Conservation (phyloP, 2,888 invertebrate species). For the Stenoptilia bipunctidactyla region DNA sequence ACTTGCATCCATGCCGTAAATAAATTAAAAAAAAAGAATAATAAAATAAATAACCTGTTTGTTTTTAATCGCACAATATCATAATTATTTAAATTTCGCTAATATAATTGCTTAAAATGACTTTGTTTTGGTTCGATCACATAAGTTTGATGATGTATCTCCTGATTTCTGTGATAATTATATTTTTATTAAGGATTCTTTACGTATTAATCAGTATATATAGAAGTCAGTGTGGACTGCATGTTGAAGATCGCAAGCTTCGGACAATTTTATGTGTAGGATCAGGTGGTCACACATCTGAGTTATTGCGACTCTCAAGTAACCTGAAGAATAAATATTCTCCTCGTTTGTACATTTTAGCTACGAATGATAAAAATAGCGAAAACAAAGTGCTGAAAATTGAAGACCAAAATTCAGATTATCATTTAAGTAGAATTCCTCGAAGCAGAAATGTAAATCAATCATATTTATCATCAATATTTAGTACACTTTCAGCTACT, state of each 20-base stretch:
- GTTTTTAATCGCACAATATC: too few species aligned
- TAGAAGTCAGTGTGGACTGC: conserved; percentile 25
- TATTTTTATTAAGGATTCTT: too few species aligned
- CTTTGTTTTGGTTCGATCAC: too few species aligned
- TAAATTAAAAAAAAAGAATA: too few species aligned
- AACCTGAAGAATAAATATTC: conserved; percentile 75
- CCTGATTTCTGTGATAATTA: too few species aligned
- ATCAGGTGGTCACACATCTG: conserved; percentile 95
- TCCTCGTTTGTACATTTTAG: conserved; percentile 84
- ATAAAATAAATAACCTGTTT: too few species aligned
- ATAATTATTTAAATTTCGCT: too few species aligned
- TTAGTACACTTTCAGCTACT: conserved; percentile 83
- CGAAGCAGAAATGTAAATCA: conserved; percentile 91
- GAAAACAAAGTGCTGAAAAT: conserved; percentile 73
- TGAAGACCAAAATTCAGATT: conserved; percentile 47
- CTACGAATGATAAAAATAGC: conserved; percentile 84
- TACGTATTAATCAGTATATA: too few species aligned
- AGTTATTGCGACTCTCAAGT: conserved; percentile 83
- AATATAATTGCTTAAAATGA: too few species aligned
- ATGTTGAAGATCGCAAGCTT: conserved; percentile 23
- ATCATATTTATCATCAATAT: conserved; percentile 82
- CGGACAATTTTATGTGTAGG: conserved; percentile 77
- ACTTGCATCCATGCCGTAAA: too few species aligned
- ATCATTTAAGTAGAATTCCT: conserved; percentile 74
- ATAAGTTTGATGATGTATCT: too few species aligned